These are phyloP conservation scores for Notothenia coriiceps DNA, from an alignment of 2,113 vertebrate genomes.

Conservation along the genomic window DNA sequence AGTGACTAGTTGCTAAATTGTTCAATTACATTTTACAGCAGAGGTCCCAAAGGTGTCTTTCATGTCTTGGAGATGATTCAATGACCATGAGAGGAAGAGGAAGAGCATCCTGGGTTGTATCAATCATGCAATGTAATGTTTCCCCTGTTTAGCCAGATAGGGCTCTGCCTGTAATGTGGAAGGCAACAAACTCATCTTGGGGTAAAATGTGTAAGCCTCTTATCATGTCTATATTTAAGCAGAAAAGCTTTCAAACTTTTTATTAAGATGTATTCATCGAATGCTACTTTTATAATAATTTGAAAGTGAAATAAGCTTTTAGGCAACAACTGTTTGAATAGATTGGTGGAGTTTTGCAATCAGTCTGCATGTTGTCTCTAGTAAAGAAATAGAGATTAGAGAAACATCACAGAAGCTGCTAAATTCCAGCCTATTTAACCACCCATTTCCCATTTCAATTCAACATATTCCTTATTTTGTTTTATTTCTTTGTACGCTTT, in stretches of 20 bases:
- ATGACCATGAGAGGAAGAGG: background rate
- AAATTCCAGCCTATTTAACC: background rate
- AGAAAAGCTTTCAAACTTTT: background rate
- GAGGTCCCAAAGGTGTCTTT: slow-evolving; percentile 24
- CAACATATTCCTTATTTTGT: too few species aligned
- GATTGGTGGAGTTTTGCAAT: background rate
- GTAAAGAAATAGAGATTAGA: background rate
- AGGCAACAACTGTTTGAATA: background rate
- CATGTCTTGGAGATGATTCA: slow-evolving; percentile 45
- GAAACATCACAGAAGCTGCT: background rate
- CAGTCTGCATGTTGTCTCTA: background rate
- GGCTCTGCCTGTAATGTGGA: background rate
- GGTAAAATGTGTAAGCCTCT: background rate
- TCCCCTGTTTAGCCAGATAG: background rate
- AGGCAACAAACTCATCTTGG: background rate
- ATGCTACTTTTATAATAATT: background rate
- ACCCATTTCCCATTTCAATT: too few species aligned
- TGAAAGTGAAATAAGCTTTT: background rate
- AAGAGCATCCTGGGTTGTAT: slow-evolving; percentile 6
- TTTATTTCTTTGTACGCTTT: background rate
- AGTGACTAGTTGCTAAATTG: slow-evolving; percentile 34
- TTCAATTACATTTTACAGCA: slow-evolving; percentile 40
- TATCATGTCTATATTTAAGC: background rate
- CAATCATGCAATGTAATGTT: slow-evolving; percentile 21
- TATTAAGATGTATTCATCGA: background rate